A percentile compares a stretch with the other conserved stretches of the same genome.
Conservation (phyloP, 2,797 vertebrate species). For the Melanotaenia parkinsoni region DNA sequence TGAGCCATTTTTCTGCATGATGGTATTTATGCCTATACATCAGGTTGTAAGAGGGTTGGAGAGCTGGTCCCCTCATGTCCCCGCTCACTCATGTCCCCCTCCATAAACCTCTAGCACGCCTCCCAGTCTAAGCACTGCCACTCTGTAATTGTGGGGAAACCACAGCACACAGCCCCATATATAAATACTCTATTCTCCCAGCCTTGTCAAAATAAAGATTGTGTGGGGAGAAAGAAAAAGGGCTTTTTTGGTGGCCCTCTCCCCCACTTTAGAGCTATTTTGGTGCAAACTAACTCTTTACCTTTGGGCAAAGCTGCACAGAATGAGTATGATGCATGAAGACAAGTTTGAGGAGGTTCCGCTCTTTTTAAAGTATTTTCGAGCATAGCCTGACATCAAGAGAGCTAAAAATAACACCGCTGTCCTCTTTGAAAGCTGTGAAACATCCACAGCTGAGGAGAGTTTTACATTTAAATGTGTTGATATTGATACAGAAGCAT, state of each 20-base stretch:
- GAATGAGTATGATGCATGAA: constrained; percentile 50
- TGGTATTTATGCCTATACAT: constrained; percentile 49
- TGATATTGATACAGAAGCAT: constrained; percentile 30
- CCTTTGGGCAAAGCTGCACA: constrained; percentile 64
- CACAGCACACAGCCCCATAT: constrained; percentile 85
- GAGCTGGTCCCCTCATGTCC: constrained; percentile 73
- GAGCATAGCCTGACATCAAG: constrained; percentile 44
- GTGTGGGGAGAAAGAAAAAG: constrained; percentile 77
- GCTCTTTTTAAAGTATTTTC: constrained; percentile 23
- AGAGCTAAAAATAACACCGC: constrained; percentile 53
- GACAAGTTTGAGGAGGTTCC: constrained; percentile 49
- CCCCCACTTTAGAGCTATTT: constrained; percentile 76
- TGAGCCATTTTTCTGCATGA: constrained; percentile 23
- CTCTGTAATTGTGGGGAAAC: constrained; percentile 87
- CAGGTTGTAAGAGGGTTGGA: constrained; percentile 62
- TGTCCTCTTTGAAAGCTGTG: constrained; percentile 5
- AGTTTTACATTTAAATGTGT: constrained; percentile 37
- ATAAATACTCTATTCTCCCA: constrained; percentile 87
- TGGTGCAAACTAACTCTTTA: constrained; percentile 58
- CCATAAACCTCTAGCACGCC: constrained; percentile 80
- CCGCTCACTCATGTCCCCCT: constrained; percentile 65
- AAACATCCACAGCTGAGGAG: constrained; percentile 38
- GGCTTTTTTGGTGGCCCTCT: constrained; percentile 75
- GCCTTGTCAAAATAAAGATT: constrained; percentile 87
- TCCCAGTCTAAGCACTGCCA: constrained; percentile 82